A percentile compares a stretch with the other conserved stretches of the same genome.
Evolutionary conservation across 2,113 vertebrate genomes (phyloP).

Genomic region (Parotia lawesii): DNA sequence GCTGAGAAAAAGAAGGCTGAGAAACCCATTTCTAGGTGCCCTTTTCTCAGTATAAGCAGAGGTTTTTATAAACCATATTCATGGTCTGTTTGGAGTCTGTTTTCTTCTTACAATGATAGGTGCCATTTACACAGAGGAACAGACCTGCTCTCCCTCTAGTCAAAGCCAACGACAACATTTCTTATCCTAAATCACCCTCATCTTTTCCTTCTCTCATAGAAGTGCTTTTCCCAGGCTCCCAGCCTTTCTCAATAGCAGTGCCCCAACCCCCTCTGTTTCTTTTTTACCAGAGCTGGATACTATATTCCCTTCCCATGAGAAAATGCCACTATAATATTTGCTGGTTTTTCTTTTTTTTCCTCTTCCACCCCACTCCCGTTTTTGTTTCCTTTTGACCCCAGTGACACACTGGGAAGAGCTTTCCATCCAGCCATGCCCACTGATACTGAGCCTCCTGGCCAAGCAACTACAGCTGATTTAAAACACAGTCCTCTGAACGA

Average conservation of each 20-base stretch:
- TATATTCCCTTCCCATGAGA: constrained; percentile 60
- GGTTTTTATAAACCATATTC: not conserved
- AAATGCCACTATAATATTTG: constrained; percentile 46
- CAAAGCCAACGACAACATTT: constrained; percentile 53
- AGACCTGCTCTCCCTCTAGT: constrained; percentile 37
- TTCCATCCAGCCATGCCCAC: not conserved
- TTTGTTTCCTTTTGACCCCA: constrained; percentile 35
- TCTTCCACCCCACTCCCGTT: not conserved
- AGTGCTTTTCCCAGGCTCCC: constrained; percentile 55
- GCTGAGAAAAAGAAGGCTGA: not conserved
- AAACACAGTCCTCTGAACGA: not conserved
- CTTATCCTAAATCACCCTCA: constrained; percentile 61
- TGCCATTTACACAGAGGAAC: constrained; percentile 3
- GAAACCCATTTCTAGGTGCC: not conserved
- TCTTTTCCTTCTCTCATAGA: constrained; percentile 50
- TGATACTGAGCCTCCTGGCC: not conserved
- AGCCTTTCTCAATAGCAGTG: constrained; percentile 18
- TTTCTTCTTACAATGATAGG: constrained; percentile 6
- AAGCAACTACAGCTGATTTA: not conserved
- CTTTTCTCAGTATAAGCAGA: not conserved
- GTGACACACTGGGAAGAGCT: constrained; percentile 6
- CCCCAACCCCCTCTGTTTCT: constrained; percentile 53
- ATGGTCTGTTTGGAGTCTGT: not conserved
- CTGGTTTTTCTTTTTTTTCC: not conserved
- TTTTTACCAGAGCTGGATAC: constrained; percentile 35